phyloP scores from a whole-genome alignment of 2,113 vertebrate species.

The Clarias magur region DNA sequence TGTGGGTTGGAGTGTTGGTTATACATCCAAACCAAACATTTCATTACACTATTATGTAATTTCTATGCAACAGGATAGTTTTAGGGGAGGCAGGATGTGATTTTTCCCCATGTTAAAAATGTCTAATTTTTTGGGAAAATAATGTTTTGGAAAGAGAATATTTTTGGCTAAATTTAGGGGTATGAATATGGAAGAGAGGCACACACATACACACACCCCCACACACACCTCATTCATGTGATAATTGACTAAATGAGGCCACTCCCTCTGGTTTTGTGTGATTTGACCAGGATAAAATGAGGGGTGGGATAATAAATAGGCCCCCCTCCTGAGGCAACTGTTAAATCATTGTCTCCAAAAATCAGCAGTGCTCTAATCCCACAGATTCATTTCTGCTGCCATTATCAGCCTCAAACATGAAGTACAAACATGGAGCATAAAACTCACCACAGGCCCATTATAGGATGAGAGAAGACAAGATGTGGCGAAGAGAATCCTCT shows the following conservation, averaged over 20 bases:
- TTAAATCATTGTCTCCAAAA: slow-evolving; percentile 65
- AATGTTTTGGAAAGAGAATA: neutral
- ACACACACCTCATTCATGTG: slow-evolving; percentile 71
- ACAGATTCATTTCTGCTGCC: slow-evolving; percentile 50
- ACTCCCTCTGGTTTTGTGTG: slow-evolving; percentile 70
- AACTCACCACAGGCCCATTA: slow-evolving; percentile 43
- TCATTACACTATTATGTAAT: slow-evolving; percentile 57
- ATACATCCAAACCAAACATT: slow-evolving; percentile 56
- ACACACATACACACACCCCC: slow-evolving; percentile 48
- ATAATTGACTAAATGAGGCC: slow-evolving; percentile 71
- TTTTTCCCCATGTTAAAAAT: neutral
- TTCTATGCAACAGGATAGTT: slow-evolving; percentile 6
- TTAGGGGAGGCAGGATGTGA: slow-evolving; percentile 19
- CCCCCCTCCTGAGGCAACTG: slow-evolving; percentile 69
- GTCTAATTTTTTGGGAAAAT: neutral
- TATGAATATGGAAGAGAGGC: slow-evolving; percentile 24
- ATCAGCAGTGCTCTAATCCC: slow-evolving; percentile 63
- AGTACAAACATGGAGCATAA: slow-evolving; percentile 53
- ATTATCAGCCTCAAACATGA: slow-evolving; percentile 66
- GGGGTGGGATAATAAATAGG: slow-evolving; percentile 69
- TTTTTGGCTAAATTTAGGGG: neutral
- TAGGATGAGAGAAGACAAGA: slow-evolving; percentile 35
- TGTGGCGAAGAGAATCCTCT: slow-evolving; percentile 14
- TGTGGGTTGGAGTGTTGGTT: slow-evolving; percentile 41
- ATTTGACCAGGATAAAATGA: slow-evolving; percentile 74